These are phyloP conservation scores for Drosophila dunni DNA, from an alignment of 1,140 invertebrate species.

Conservation along the genomic window DNA sequence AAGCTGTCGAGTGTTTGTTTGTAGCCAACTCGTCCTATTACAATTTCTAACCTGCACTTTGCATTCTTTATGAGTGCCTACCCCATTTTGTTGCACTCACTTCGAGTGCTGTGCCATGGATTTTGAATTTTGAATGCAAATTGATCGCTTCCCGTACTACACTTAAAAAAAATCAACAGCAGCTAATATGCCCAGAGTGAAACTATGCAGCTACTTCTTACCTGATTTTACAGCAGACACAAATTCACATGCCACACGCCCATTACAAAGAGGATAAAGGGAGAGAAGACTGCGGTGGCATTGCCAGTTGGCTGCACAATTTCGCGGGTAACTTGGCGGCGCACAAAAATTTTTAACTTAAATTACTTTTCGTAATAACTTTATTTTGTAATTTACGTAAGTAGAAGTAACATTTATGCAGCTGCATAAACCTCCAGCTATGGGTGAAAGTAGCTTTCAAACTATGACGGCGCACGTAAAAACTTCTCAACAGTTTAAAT, in stretches of 20 bases:
- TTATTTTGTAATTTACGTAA: constrained; percentile 83
- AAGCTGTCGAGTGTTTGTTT: constrained; percentile 30
- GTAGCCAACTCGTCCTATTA: constrained; percentile 10
- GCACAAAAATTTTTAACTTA: constrained; percentile 81
- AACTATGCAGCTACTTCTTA: constrained; percentile 70
- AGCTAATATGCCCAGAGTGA: constrained; percentile 32
- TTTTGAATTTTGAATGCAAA: constrained; percentile 64
- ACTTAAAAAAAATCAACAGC: constrained; percentile 17
- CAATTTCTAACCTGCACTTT: constrained; percentile 61
- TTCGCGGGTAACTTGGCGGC: constrained; percentile 59
- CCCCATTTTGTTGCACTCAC: constrained; percentile 40
- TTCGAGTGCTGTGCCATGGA: neutral
- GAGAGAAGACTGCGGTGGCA: constrained; percentile 18
- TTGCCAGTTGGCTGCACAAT: constrained; percentile 78
- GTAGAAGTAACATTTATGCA: constrained; percentile 83
- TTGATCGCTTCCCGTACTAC: constrained; percentile 50
- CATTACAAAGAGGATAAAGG: constrained; percentile 12
- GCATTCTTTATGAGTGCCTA: constrained; percentile 62
- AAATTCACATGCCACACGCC: constrained; percentile 41
- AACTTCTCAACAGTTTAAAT: constrained; percentile 66
- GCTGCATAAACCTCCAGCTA: constrained; percentile 71
- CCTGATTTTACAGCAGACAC: constrained; percentile 67
- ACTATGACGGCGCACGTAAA: constrained; percentile 80
- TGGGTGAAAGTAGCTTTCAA: constrained; percentile 74
- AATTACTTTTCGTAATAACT: constrained; percentile 83